These are phyloP conservation scores for Thecocarcelia acutangulata DNA, from an alignment of 2,888 invertebrate species.

Conservation along the genomic window DNA sequence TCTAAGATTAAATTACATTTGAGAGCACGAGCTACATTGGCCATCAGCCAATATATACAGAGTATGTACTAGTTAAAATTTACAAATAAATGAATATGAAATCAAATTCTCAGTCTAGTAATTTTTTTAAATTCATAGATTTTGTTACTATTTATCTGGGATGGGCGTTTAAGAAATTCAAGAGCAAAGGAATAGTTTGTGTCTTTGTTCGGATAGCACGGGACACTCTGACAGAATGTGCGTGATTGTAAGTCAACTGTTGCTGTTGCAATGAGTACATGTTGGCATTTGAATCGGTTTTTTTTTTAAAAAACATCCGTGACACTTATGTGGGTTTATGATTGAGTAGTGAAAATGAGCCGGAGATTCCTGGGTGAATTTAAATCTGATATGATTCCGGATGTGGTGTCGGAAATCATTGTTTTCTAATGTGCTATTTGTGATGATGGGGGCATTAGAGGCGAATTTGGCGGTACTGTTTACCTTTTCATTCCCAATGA, in stretches of 20 bases:
- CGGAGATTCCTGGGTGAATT: background rate
- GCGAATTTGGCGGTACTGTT: constrained; percentile 8
- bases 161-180: constrained; percentile 6
- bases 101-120: constrained; percentile 11
- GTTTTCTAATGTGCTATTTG: background rate
- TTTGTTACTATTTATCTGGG: constrained; percentile 1
- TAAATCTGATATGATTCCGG: background rate
- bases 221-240: constrained; percentile 2
- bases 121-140: constrained; percentile 2
- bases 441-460: background rate
- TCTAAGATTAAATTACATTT: too few species aligned
- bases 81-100: too few species aligned
- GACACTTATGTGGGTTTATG: background rate
- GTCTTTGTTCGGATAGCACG: background rate
- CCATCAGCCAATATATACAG: too few species aligned
- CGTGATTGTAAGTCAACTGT: background rate
- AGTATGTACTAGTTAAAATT: too few species aligned
- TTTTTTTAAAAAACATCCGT: constrained; percentile 2
- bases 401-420: background rate
- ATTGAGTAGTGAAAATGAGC: constrained; percentile 5
- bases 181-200: background rate
- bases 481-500: constrained; percentile 4
- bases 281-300: background rate
- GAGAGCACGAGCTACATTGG: too few species aligned
- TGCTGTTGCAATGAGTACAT: constrained; percentile 2